Evolutionary conservation across 2,113 vertebrate species (phyloP).

Genomic region (Chaetura pelagica): DNA sequence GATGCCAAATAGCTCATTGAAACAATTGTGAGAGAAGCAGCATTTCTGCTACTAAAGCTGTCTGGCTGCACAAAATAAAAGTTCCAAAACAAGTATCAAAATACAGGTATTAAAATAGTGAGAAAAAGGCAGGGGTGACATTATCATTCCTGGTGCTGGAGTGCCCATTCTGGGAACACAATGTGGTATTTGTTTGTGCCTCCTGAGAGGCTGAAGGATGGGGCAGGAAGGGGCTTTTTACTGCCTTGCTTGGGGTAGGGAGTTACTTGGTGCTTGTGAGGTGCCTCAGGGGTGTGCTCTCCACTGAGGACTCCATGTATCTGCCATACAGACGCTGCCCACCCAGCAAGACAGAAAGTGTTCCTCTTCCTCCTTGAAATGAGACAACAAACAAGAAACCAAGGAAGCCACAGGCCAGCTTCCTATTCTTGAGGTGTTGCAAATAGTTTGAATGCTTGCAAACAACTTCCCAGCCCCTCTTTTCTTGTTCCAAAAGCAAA

Average conservation of each 20-base stretch:
- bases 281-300: neutral
- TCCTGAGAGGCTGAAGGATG: neutral
- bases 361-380: neutral
- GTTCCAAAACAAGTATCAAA: neutral
- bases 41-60: neutral
- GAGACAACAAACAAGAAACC: neutral
- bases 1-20: neutral
- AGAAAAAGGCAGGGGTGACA: neutral
- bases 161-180: neutral
- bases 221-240: neutral
- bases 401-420: neutral
- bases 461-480: neutral
- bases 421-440: neutral
- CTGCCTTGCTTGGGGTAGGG: rapidly evolving
- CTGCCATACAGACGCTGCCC: neutral
- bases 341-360: neutral
- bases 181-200: neutral
- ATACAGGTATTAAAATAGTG: neutral
- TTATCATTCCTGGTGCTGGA: neutral
- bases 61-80: neutral
- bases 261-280: neutral
- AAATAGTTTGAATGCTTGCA: neutral
- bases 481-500: neutral
- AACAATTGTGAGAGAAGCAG: neutral
- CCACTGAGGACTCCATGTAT: neutral